Base-by-base conservation (phyloP, 2,113 vertebrate genomes). In the Oncorhynchus keta region DNA sequence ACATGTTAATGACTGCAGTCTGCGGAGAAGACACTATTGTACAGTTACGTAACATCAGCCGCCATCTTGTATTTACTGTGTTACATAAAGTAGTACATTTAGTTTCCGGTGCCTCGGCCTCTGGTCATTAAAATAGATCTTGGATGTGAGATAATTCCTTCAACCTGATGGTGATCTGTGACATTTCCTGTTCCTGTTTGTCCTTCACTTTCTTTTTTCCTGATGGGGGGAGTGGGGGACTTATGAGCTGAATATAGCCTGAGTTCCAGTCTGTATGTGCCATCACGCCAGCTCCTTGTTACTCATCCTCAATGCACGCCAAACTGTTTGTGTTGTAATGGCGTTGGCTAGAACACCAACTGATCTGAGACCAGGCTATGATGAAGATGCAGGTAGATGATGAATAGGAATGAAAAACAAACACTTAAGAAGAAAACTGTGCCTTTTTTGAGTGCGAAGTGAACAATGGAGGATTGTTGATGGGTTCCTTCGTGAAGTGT, bases 391-490 rank as follows among this genome's bases (percentile, higher is more conserved):
- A 85, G 79, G 77, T 45, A 77, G 26, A 4, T 30, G 22, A 5
- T 30, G 13, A 35, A 32, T 68, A 18, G 32, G 2, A 35, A 66
- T 45, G 9, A 45, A 11, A 45, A 11, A 28, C 0, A 28, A 28
- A 28, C 28, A 28, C 28, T 28, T 28, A 28, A 28, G 28, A 28
- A 28, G 3, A 3, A 28, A 28, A 3, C 6, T 76, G 84, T 87
- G 88, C 85, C 85, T 79, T 87, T 39, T 79, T 79, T 86, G 69
- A 67, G 76, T 79, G 76, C 78, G 66, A 77, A 79, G 51, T 57
- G 22, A 5, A 1, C 4, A 48, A 20, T 70, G n/a, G 1, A 13
- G 68, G 20, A 24, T 70, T 49, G 39, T 11, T 20, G 32, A 69
- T n/a, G 7, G 18, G 39, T 45, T 45, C 7, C 39, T 45, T 45